Base-by-base conservation (phyloP, 2,888 invertebrate genomes). In the Synanthedon formicaeformis region DNA sequence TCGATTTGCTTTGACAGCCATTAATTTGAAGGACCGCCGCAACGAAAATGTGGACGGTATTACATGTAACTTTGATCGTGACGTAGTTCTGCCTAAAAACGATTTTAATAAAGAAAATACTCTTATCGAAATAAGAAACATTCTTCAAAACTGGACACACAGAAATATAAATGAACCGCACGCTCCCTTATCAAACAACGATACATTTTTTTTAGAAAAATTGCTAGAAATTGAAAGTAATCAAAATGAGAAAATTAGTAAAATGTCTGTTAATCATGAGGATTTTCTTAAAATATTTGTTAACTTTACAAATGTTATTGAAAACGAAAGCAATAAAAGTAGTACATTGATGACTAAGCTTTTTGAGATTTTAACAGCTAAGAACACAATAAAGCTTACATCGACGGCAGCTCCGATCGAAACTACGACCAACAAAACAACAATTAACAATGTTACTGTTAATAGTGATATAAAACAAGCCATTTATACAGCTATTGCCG, bases 41-140 rank as follows among this genome's bases (percentile, higher is more conserved):
- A 53, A 62, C 12, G 67, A 67, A 53, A 76, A 74, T 53, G 57
- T 70, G 50, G 54, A 64, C 16, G 74, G 74, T 11, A 55, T 75
- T 11, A 63, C 64, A 13, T 75, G 74, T 56, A 62, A 64, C 40
- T 50, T 49, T 23, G 40, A 34, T 4, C 10, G 14, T 34, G 34
- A 34, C 27, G 14, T 0, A 23, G 10, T 23, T 4, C 16, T 40
- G n/a, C 12, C 27, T 3, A 54, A 49, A 23, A 53, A 51, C 51
- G 59, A 59, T 12, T 34, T 34, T 34, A 34, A 34, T 34, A 34
- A 34, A 34, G 34, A 34, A 34, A 34, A 34, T 34, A 52, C 62
- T 45, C 52, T 71, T n/a, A 41, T 45, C n/a, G 60, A 67, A 50
- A 68, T 71, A 16, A 61, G 58, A 57, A 60, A 69, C 40, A 62